Percentiles rank a stretch among this genome's conserved stretches.
Conservation (phyloP, 2,888 invertebrate species). For the Melikaiella ostensackeni region DNA sequence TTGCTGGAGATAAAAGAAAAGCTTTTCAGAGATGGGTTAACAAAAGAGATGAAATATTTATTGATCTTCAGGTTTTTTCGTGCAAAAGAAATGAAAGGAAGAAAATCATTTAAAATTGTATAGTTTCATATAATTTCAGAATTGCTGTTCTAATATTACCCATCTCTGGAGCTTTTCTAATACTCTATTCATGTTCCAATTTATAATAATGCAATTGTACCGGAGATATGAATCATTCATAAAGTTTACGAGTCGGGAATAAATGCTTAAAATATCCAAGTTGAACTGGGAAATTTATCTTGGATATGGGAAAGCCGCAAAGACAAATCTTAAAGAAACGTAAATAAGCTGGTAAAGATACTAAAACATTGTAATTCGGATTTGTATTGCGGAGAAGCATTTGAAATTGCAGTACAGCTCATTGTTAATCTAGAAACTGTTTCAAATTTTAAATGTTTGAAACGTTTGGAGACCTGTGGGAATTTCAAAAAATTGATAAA, state of each 20-base stretch:
- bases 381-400: constrained; percentile 28
- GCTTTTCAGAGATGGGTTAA: neutral
- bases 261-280: constrained; percentile 22
- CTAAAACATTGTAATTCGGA: constrained; percentile 25
- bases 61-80: neutral
- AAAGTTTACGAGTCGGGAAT: constrained; percentile 30
- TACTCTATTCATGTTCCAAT: constrained; percentile 10
- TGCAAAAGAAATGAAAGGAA: too few species aligned
- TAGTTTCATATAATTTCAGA: too few species aligned
- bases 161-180: neutral
- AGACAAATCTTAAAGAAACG: constrained; percentile 28
- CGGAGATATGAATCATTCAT: constrained; percentile 27
- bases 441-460: too few species aligned
- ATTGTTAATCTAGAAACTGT: constrained; percentile 38
- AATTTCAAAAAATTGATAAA: too few species aligned
- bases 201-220: constrained; percentile 35
- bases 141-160: too few species aligned
- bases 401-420: constrained; percentile 25
- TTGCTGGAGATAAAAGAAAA: constrained; percentile 1
- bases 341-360: constrained; percentile 28
- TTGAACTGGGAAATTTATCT: constrained; percentile 11
- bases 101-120: too few species aligned
- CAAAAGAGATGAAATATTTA: neutral
- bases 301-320: neutral
- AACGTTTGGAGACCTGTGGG: too few species aligned